Evolutionary conservation across 1,140 invertebrate genomes (phyloP).

Genomic region (Drosophila kurseongensis): DNA sequence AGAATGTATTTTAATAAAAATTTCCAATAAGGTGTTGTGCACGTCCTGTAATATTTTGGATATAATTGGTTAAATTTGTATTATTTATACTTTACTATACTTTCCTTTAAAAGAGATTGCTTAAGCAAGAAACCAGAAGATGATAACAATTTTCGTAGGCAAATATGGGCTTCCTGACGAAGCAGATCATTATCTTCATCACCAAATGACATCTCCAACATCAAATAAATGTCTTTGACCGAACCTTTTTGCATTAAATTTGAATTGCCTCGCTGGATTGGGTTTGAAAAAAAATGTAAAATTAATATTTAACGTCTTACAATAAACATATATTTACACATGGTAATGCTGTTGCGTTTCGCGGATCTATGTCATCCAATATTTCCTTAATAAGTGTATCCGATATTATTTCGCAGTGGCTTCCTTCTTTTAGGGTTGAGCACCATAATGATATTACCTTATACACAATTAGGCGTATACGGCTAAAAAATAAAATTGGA

Average conservation of each 20-base stretch:
- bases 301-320: not conserved
- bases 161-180: slow-evolving; percentile 27
- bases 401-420: slow-evolving; percentile 43
- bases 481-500: slow-evolving; percentile 22
- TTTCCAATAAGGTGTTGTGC: slow-evolving; percentile 36
- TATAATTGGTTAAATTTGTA: not conserved
- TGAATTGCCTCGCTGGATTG: not conserved
- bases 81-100: slow-evolving; percentile 1
- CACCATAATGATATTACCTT: slow-evolving; percentile 42
- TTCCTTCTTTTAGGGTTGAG: slow-evolving; percentile 43
- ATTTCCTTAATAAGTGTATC: slow-evolving; percentile 40
- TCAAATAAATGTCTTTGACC: not conserved
- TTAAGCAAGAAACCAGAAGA: slow-evolving; percentile 44
- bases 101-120: slow-evolving; percentile 39
- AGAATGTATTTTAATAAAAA: slow-evolving; percentile 25
- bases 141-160: slow-evolving; percentile 30
- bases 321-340: slow-evolving; percentile 19
- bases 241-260: not conserved
- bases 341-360: slow-evolving; percentile 1
- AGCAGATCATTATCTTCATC: not conserved
- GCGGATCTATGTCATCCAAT: slow-evolving; percentile 27
- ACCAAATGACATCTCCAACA: not conserved
- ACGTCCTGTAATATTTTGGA: slow-evolving; percentile 26
- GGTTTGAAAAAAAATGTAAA: not conserved
- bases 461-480: slow-evolving; percentile 30